Percentiles rank a stretch among this genome's conserved stretches.
Evolutionary conservation across 2,113 vertebrate species (phyloP).

Genomic region (Eublepharis macularius): DNA sequence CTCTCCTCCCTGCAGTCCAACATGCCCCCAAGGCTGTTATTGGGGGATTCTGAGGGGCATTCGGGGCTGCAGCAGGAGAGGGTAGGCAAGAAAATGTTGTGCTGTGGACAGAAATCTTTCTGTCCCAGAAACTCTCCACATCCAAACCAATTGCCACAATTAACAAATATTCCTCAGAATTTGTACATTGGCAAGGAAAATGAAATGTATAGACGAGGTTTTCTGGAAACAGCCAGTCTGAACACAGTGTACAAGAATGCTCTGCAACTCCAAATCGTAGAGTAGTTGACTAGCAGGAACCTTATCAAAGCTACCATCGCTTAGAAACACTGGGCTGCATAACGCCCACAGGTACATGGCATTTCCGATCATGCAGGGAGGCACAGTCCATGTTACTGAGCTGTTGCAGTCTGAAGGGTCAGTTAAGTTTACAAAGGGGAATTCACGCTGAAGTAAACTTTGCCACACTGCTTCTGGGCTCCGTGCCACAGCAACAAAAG

Average conservation of each 20-base stretch:
- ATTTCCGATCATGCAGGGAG: not conserved
- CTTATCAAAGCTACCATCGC: conserved; percentile 26
- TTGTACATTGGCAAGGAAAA: not conserved
- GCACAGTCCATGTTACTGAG: not conserved
- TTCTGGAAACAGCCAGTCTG: not conserved
- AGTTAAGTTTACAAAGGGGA: not conserved
- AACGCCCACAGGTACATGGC: not conserved
- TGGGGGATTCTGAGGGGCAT: too few species aligned
- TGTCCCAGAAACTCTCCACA: too few species aligned
- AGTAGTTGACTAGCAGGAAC: not conserved
- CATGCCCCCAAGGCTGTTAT: too few species aligned
- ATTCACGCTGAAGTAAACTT: not conserved
- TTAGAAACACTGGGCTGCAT: not conserved
- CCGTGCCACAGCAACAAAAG: not conserved
- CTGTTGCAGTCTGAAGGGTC: not conserved
- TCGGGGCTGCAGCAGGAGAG: too few species aligned
- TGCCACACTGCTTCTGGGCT: not conserved
- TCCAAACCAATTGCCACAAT: not conserved
- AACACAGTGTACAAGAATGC: not conserved
- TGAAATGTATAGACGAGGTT: not conserved
- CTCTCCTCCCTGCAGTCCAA: too few species aligned
- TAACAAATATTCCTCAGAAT: not conserved
- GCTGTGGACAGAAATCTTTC: too few species aligned
- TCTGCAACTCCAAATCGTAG: not conserved
- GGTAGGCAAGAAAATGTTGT: too few species aligned